Base-by-base conservation (phyloP, 2,113 vertebrate species). In the Seriola quinqueradiata region DNA sequence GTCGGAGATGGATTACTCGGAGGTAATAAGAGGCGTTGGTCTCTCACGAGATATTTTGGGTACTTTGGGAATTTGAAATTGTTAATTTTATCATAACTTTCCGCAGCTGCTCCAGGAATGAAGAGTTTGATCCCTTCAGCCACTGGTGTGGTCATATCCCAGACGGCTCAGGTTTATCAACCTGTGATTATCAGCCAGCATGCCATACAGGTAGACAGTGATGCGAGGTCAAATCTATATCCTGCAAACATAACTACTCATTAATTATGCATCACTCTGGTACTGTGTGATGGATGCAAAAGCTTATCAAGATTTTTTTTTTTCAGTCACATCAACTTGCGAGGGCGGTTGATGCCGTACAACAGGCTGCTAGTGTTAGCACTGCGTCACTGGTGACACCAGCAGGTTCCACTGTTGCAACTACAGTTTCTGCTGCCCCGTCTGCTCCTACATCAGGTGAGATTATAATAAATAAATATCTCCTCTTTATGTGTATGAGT, bases 111-210 rank as follows among this genome's bases (percentile, higher is more conserved):
- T 84, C 93, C 95, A 13, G 93, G 89, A 66, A 78, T 93, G 12
- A 93, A 91, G 52, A 67, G 81, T 38, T 60, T 89, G 52, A 92
- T 96, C 74, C 94, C 96, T 46, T 92, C 96, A 8, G 95, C 96
- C 25, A 91, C 95, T 40, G 95, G 95, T 23, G 97, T 96, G 54
- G 95, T 98, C 28, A 94, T 97, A 58, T 96, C 96, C 75, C 97
- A 97, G 92, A 94, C 95, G 70, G 95, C 97, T 67, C 97, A 98
- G 67, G 92, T 97, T 9, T 98, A 97, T 93, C 97, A 97, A 52
- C 96, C 96, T 46, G 79, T 90, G 23, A 64, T 93, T 74, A 91
- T 90, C 95, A 94, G 84, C 93, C 96, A 82, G 93, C 95, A 84
- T 77, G 94, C 88, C 55, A 90, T 96, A 86, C 96, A 97, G 96